A percentile compares a stretch with the other conserved stretches of the same genome.
These are phyloP conservation scores for Herpetotheres cachinnans DNA, from an alignment of 2,113 vertebrate species.

Conservation along the genomic window DNA sequence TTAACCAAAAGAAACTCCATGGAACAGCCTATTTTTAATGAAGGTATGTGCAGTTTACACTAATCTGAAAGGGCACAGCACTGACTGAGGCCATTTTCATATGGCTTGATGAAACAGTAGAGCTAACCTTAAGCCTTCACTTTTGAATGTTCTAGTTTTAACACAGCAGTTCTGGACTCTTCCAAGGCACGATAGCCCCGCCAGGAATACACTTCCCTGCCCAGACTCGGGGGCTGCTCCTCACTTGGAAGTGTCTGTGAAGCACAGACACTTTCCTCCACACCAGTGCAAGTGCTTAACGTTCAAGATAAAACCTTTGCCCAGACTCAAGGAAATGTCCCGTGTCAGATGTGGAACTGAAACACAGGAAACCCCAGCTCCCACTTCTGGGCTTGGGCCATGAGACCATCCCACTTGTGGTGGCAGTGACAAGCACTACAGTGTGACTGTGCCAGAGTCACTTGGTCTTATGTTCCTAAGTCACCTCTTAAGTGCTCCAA, in stretches of 20 bases:
- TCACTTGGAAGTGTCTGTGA: background rate
- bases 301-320: background rate
- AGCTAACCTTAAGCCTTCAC: background rate
- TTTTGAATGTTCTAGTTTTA: background rate
- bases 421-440: background rate
- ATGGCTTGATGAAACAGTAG: background rate
- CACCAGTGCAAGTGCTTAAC: background rate
- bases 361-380: background rate
- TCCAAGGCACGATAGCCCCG: background rate
- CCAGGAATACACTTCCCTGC: background rate
- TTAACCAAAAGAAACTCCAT: background rate
- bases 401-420: rapidly evolving
- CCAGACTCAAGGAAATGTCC: background rate
- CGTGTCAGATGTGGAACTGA: background rate
- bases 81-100: background rate
- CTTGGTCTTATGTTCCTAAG: background rate
- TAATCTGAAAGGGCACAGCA: background rate
- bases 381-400: background rate
- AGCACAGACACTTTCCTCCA: background rate
- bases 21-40: background rate
- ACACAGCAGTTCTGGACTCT: background rate
- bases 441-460: background rate
- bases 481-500: background rate
- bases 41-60: background rate
- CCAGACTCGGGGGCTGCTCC: background rate